Percentiles rank a stretch among this genome's conserved stretches.
Evolutionary conservation across 2,113 vertebrate genomes (phyloP).

Genomic region (Mixornis gularis): DNA sequence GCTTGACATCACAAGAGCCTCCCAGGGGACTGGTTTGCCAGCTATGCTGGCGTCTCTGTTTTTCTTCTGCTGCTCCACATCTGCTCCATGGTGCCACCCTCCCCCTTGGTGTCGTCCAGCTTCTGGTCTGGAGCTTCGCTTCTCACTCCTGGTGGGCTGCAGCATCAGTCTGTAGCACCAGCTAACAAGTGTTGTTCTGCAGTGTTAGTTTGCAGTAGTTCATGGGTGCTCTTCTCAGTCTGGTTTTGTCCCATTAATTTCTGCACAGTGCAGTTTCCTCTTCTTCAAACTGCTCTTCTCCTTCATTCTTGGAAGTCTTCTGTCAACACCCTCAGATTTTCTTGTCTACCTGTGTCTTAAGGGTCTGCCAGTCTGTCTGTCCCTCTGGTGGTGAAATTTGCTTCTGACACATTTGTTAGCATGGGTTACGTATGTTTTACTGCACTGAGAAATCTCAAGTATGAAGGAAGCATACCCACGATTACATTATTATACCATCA

Average conservation of each 20-base stretch:
- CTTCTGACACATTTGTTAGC: neutral
- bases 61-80: neutral
- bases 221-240: accelerated
- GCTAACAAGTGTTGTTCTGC: neutral
- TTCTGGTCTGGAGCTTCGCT: neutral
- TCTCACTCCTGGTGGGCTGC: neutral
- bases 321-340: neutral
- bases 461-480: accelerated
- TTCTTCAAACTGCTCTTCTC: neutral
- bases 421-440: accelerated
- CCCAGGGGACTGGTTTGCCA: neutral
- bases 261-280: neutral
- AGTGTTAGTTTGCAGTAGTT: neutral
- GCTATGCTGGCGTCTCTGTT: neutral
- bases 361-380: neutral
- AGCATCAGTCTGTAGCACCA: neutral
- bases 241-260: neutral
- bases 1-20: neutral
- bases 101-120: neutral
- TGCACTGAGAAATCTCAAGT: neutral
- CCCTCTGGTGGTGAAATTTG: neutral
- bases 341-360: neutral
- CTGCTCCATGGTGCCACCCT: accelerated
- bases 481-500: accelerated
- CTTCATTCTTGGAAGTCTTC: neutral